These are phyloP conservation scores for Trichopria drosophilae DNA, from an alignment of 2,888 invertebrate genomes.

Conservation along the genomic window DNA sequence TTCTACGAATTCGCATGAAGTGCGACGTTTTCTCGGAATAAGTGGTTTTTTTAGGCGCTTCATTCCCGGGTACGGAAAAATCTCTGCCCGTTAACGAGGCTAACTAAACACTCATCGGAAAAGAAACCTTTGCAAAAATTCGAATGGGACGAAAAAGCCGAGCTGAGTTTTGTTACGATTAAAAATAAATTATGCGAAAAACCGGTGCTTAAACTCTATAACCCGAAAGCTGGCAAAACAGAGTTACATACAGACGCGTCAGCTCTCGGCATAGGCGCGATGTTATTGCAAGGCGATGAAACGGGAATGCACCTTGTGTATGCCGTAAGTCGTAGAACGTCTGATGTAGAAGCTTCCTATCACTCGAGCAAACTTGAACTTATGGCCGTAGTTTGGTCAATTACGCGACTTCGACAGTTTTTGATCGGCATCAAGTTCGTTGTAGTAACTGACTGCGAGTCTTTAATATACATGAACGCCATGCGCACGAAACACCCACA, in stretches of 20 bases:
- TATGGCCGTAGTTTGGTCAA: constrained; percentile 15
- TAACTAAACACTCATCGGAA: neutral
- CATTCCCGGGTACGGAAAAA: constrained; percentile 6
- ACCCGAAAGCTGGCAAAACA: neutral
- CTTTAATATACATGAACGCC: constrained; percentile 9
- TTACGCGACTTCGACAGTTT: constrained; percentile 13
- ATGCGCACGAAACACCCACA: constrained; percentile 16
- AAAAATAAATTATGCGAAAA: neutral
- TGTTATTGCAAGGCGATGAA: neutral
- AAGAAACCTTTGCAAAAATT: too few relatives aligned
- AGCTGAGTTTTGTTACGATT: neutral
- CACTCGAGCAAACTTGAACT: constrained; percentile 38
- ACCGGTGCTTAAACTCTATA: constrained; percentile 3
- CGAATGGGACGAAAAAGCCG: neutral
- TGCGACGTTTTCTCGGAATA: constrained; percentile 8
- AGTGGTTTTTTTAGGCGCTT: constrained; percentile 9
- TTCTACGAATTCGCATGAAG: constrained; percentile 10
- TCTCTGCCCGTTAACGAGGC: neutral
- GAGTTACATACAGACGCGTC: constrained; percentile 15
- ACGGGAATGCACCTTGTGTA: constrained; percentile 20
- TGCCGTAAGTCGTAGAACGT: constrained; percentile 12
- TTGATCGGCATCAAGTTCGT: constrained; percentile 7
- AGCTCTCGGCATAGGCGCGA: neutral
- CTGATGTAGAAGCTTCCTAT: constrained; percentile 19
- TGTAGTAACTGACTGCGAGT: neutral